Base-by-base conservation (phyloP, 2,888 invertebrate genomes). In the Epirrhoe alternata region DNA sequence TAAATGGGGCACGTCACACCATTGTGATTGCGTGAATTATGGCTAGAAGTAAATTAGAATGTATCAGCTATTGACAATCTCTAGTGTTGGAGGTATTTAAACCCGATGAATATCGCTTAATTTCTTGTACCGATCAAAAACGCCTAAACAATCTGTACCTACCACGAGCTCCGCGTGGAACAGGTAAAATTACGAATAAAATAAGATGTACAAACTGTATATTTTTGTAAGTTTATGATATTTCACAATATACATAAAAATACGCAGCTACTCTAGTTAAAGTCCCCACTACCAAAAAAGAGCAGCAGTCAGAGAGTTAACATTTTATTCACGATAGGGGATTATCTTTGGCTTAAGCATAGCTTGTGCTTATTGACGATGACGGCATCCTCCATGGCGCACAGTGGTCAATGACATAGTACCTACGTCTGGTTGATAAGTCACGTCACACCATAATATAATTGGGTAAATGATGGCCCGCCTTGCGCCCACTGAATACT, bases 321-420 rank as follows among this genome's bases (percentile, higher is more conserved):
- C 38, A 42, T 12, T 42, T 12, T 10, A 42, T 8, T 42, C 38
- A 12, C 38, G 38, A 3, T 42, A 10, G 38, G 12, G 12, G 38
- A 12, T 42, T 42, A 47, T 47, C 47, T 47, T 47, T 12, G 16
- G 47, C 6, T 45, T 45, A 47, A 6, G 47, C 7, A 12, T 47
- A 16, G 6, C 58, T 64, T 53, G 16, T 52, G n/a, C 1, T 56
- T 55, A 10, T 17, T 52, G 47, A 33, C 1, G 54, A 49, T 89
- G 87, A 86, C 87, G 86, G 82, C 88, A 87, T 85, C 83, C 55
- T 85, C 83, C 55, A 47, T 53, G 14, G 16, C 49, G 35, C 24
- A 81, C 42, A 24, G 42, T 59, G n/a, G n/a, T n/a, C n/a, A n/a
- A n/a, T n/a, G 73, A 77, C 77, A 79, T 72, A 77, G 59, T 50